Evolutionary conservation across 2,888 invertebrate genomes (phyloP).

Genomic region (Trachelus iudaicus): DNA sequence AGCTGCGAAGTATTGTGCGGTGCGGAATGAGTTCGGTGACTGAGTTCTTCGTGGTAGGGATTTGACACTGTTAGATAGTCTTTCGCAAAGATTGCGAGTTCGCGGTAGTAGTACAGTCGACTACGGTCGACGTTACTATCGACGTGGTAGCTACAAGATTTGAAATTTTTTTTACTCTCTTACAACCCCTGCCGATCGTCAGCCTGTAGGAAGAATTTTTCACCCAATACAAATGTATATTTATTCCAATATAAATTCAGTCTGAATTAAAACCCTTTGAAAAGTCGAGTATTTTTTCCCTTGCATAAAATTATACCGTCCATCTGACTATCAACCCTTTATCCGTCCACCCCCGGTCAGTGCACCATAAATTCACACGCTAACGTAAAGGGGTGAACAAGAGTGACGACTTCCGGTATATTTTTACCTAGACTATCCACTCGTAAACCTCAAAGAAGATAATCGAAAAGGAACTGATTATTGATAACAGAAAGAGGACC

Average conservation of each 20-base stretch:
- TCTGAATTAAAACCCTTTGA: background rate
- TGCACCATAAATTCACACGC: background rate
- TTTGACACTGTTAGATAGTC: conserved; percentile 28
- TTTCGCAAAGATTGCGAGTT: conserved; percentile 27
- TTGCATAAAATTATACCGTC: background rate
- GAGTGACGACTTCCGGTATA: background rate
- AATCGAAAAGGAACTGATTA: background rate
- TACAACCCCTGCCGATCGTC: background rate
- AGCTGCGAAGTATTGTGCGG: background rate
- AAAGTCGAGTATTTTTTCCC: background rate
- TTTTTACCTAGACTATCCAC: background rate
- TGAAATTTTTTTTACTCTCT: background rate
- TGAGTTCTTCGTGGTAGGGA: conserved; percentile 39
- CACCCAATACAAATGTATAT: background rate
- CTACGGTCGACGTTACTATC: conserved; percentile 39
- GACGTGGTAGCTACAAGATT: conserved; percentile 18
- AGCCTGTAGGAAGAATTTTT: too few relatives aligned
- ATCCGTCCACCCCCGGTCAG: background rate
- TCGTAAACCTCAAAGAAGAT: background rate
- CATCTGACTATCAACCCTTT: background rate
- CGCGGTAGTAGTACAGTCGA: conserved; percentile 39
- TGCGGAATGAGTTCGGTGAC: background rate
- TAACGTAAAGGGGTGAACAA: background rate
- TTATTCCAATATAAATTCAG: background rate
- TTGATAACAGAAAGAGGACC: background rate